phyloP scores from a whole-genome alignment of 35 echinoderm and acorn worm genomes.

The Anneissia japonica region DNA sequence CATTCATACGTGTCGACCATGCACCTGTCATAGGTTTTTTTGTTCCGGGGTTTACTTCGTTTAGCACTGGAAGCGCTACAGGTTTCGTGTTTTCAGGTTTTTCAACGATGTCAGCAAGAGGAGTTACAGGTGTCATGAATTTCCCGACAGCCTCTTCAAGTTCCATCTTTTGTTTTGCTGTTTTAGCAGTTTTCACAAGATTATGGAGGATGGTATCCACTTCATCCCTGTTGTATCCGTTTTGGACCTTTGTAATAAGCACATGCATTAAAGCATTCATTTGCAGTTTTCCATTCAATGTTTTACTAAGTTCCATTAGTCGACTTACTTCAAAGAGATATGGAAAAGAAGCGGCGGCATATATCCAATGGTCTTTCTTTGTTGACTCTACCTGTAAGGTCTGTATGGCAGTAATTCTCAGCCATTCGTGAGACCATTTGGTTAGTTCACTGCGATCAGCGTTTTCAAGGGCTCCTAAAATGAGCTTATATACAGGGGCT shows the following conservation, averaged over 20 bases:
- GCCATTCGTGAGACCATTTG: not conserved
- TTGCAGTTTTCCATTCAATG: not conserved
- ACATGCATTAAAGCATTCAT: not conserved
- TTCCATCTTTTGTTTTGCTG: not conserved
- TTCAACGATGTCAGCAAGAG: no score
- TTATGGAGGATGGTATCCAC: not conserved
- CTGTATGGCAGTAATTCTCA: not conserved
- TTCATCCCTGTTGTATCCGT: not conserved
- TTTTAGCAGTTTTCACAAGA: not conserved
- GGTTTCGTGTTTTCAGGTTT: no score
- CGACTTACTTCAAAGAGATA: slow-evolving; percentile 4
- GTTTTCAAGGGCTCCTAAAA: slow-evolving; percentile 15
- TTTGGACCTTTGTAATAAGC: not conserved
- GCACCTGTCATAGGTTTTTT: no score
- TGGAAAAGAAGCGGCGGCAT: slow-evolving; percentile 2
- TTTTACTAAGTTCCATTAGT: not conserved
- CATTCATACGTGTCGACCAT: no score
- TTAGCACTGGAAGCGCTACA: no score
- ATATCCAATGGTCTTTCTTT: slow-evolving; percentile 20
- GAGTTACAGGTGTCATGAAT: not conserved
- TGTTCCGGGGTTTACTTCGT: no score
- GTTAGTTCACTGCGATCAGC: not conserved
- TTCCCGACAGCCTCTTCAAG: not conserved
- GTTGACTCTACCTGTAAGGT: not conserved
- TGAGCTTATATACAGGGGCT: not conserved